Evolutionary conservation across 2,113 vertebrate genomes (phyloP).

Genomic region (Triplophysa tibetana): DNA sequence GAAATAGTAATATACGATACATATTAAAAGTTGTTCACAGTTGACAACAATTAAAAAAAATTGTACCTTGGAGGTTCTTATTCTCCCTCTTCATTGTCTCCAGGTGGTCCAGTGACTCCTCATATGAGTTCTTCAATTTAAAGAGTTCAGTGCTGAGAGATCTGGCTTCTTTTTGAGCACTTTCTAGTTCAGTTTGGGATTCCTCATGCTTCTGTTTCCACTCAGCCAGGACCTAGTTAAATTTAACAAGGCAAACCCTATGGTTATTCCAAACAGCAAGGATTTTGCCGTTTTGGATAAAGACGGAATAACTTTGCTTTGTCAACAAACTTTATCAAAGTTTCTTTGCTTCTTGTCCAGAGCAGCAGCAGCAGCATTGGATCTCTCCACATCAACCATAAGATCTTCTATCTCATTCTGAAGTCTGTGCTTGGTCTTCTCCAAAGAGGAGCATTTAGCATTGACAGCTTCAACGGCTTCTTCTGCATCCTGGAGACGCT

Average conservation of each 20-base stretch:
- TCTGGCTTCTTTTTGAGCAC: constrained; percentile 66
- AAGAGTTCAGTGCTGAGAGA: constrained; percentile 70
- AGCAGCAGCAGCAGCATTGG: constrained; percentile 73
- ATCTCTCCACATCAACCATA: constrained; percentile 81
- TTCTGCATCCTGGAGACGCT: constrained; percentile 39
- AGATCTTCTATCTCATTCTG: constrained; percentile 85
- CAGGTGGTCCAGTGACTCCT: constrained; percentile 68
- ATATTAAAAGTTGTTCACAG: not conserved
- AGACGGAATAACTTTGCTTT: not conserved
- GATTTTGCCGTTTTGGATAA: constrained; percentile 69
- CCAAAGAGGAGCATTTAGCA: constrained; percentile 45
- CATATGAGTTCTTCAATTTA: constrained; percentile 72
- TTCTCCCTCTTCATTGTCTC: constrained; percentile 71
- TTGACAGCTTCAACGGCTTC: constrained; percentile 8
- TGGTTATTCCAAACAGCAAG: not conserved
- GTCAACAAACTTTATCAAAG: constrained; percentile 64
- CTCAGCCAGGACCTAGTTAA: constrained; percentile 64
- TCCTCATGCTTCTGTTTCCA: constrained; percentile 73
- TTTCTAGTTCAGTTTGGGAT: constrained; percentile 66
- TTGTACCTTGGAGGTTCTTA: constrained; percentile 69
- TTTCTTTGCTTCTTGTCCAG: constrained; percentile 85
- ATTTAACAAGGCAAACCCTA: not conserved
- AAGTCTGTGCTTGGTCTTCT: constrained; percentile 62
- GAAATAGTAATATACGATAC: not conserved
- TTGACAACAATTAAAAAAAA: not conserved